These are phyloP conservation scores for Seriola rivoliana DNA, from an alignment of 2,113 vertebrate genomes.

Conservation along the genomic window DNA sequence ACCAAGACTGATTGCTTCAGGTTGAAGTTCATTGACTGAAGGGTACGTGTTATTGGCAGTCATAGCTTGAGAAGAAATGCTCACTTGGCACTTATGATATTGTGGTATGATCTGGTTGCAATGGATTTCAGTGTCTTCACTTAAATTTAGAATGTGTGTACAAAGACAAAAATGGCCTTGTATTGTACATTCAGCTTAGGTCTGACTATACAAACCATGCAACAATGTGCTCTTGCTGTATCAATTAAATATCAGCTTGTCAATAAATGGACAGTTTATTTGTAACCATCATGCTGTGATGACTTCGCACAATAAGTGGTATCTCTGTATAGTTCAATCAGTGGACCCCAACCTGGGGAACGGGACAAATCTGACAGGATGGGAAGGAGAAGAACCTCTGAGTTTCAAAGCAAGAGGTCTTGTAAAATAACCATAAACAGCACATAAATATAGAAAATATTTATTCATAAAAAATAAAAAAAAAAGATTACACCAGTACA, in stretches of 20 bases:
- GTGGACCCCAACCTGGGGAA: neutral
- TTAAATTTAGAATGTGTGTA: constrained; percentile 25
- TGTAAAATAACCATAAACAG: neutral
- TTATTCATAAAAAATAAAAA: constrained; percentile 86
- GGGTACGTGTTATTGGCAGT: constrained; percentile 53
- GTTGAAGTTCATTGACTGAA: constrained; percentile 68
- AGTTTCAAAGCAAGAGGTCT: neutral
- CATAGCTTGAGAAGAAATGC: constrained; percentile 22
- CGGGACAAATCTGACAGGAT: neutral
- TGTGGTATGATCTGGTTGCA: constrained; percentile 19
- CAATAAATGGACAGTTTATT: constrained; percentile 70
- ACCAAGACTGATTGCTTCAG: constrained; percentile 60
- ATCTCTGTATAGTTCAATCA: neutral
- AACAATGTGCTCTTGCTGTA: constrained; percentile 31
- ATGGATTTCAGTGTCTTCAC: constrained; percentile 2
- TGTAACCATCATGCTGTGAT: constrained; percentile 29
- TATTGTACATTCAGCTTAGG: constrained; percentile 13
- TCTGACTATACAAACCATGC: constrained; percentile 19
- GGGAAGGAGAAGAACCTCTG: too few relatives aligned
- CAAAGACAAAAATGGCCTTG: constrained; percentile 17
- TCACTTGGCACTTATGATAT: constrained; percentile 1
- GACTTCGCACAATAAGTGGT: neutral
- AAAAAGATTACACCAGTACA: constrained; percentile 83
- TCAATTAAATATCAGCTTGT: constrained; percentile 32
- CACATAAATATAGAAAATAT: constrained; percentile 86